phyloP scores from a whole-genome alignment of 2,888 invertebrate species.

The Calephelis perditalis region DNA sequence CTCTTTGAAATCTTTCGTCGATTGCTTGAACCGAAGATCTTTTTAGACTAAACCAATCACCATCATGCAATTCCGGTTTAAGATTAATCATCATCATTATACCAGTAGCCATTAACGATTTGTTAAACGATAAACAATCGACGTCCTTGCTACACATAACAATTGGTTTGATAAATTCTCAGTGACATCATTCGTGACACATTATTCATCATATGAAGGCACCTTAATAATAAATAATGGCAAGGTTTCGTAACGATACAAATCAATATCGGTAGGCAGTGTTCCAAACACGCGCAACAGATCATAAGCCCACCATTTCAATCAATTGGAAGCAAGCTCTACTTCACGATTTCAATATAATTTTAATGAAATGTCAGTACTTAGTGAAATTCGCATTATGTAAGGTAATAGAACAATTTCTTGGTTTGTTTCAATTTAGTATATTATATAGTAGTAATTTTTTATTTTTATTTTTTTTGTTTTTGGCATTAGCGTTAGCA shows the following conservation, averaged over 20 bases:
- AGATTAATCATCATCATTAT: background rate
- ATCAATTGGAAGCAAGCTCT: slow-evolving; percentile 70
- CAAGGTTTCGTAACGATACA: slow-evolving; percentile 50
- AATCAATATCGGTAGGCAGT: slow-evolving; percentile 54
- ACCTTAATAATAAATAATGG: slow-evolving; percentile 28
- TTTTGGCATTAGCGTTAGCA: too few species aligned
- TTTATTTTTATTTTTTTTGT: too few species aligned
- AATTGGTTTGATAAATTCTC: slow-evolving; percentile 12
- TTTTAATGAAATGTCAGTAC: slow-evolving; percentile 74
- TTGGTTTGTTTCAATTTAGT: slow-evolving; percentile 15
- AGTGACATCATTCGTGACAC: slow-evolving; percentile 12
- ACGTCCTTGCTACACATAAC: slow-evolving; percentile 11
- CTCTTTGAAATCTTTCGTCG: too few species aligned
- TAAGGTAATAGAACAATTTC: slow-evolving; percentile 36
- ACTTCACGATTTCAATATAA: slow-evolving; percentile 76
- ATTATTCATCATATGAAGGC: slow-evolving; percentile 24
- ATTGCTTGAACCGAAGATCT: too few species aligned
- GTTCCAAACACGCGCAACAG: slow-evolving; percentile 51
- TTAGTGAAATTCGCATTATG: slow-evolving; percentile 66
- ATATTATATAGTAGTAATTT: too few species aligned
- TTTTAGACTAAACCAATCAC: too few species aligned
- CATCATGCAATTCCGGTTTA: background rate
- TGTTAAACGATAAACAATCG: slow-evolving; percentile 11
- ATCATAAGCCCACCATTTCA: slow-evolving; percentile 44
- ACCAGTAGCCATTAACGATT: slow-evolving; percentile 6